Evolutionary conservation across 1,140 invertebrate species (phyloP).

Genomic region (Yoshiicerus persimilis): DNA sequence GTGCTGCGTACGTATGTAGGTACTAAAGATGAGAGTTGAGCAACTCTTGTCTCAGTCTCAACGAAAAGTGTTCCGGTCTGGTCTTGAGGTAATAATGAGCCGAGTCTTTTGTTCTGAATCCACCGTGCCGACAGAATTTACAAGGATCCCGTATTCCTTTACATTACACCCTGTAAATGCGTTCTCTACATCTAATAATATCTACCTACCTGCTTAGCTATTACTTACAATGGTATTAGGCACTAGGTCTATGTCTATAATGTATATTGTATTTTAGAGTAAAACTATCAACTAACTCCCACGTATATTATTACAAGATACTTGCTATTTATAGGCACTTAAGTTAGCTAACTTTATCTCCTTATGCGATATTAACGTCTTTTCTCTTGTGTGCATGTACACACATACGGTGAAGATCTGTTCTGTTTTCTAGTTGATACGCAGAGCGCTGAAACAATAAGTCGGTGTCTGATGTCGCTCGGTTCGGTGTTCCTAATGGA

Average conservation of each 20-base stretch:
- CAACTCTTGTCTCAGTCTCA: background rate
- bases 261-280: background rate
- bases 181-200: background rate
- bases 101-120: background rate
- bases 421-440: background rate
- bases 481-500: conserved; percentile 24
- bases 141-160: background rate
- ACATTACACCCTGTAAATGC: background rate
- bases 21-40: background rate
- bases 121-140: background rate
- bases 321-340: background rate
- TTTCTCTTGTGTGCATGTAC: background rate
- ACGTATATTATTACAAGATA: background rate
- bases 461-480: background rate
- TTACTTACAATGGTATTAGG: too few relatives aligned
- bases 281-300: background rate
- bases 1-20: background rate
- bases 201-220: too few relatives aligned
- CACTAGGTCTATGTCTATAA: too few relatives aligned
- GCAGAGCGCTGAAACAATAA: background rate
- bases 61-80: background rate
- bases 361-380: conserved; percentile 17
- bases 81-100: background rate
- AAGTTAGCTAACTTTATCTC: background rate
- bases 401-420: background rate